Conservation (phyloP, 1,140 invertebrate species). For the Euwallacea fornicatus region DNA sequence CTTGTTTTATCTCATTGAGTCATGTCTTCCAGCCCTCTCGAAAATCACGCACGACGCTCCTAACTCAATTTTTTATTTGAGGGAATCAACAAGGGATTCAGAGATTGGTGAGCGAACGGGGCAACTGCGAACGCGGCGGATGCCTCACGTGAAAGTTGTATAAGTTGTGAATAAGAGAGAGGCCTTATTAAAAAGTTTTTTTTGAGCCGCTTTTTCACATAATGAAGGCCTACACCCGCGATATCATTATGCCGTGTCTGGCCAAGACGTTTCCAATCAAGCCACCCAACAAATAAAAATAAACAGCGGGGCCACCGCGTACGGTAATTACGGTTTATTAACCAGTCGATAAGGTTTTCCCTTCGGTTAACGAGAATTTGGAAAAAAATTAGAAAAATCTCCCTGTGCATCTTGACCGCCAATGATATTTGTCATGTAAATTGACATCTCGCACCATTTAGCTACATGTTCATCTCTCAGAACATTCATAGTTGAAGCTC, state of each 20-base stretch:
- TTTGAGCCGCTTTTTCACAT: conserved; percentile 9
- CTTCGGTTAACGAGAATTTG: too few species aligned
- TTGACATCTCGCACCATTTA: too few species aligned
- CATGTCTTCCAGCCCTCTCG: not conserved
- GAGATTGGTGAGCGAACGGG: not conserved
- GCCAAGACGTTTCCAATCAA: conserved; percentile 2
- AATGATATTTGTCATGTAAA: too few species aligned
- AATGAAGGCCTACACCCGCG: conserved; percentile 25
- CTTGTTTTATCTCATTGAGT: not conserved
- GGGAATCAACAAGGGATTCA: not conserved
- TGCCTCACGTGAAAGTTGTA: conserved; percentile 10
- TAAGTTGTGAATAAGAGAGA: conserved; percentile 2
- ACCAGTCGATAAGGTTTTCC: too few species aligned
- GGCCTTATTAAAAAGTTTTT: not conserved
- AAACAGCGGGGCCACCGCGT: too few species aligned
- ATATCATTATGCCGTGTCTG: conserved; percentile 19
- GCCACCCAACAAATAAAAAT: not conserved
- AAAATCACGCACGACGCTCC: not conserved
- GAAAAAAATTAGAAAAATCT: too few species aligned
- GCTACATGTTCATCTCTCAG: too few species aligned
- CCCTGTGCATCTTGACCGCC: too few species aligned
- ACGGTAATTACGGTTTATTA: too few species aligned
- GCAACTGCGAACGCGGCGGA: conserved; percentile 1
- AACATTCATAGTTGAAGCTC: too few species aligned
- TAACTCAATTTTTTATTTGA: conserved; percentile 3